Conservation (phyloP, 53 echinoderm and acorn worm species). For the Temnopleurus reevesii region DNA sequence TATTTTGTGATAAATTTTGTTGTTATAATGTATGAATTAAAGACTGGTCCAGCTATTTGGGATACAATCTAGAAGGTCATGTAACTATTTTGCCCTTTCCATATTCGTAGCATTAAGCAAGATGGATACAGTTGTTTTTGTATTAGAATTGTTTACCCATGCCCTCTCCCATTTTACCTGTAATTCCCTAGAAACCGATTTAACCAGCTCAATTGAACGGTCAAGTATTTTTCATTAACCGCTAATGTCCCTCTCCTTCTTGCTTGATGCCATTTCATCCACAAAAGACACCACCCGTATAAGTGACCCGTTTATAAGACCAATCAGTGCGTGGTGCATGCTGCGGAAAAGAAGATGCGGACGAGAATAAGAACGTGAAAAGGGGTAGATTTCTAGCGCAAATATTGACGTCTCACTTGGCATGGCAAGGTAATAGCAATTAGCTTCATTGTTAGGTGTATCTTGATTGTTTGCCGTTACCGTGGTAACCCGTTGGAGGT, state of each 20-base stretch:
- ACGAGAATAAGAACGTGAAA: background rate
- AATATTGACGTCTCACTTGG: constrained; percentile 30
- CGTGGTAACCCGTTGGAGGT: background rate
- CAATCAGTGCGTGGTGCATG: background rate
- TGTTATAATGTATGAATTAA: background rate
- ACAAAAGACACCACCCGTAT: background rate
- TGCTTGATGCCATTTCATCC: too few relatives aligned
- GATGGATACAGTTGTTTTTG: too few relatives aligned
- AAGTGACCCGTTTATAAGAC: background rate
- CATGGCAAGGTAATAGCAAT: constrained; percentile 6
- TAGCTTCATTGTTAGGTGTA: constrained; percentile 16
- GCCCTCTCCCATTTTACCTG: background rate
- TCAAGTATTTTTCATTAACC: background rate
- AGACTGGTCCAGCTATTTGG: background rate
- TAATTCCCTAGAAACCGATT: background rate
- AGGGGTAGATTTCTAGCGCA: constrained; percentile 7
- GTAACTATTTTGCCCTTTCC: background rate
- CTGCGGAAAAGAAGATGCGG: too few relatives aligned
- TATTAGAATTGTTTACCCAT: background rate
- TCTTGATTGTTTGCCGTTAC: background rate
- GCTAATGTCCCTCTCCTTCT: background rate
- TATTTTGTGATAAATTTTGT: background rate
- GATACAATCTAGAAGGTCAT: background rate
- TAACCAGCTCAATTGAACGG: background rate
- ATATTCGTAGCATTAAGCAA: background rate